Evolutionary conservation across 1,140 invertebrate genomes (phyloP), one percentile per base, ranked within the genome.

Genomic region (Coenobita brevimanus): DNA sequence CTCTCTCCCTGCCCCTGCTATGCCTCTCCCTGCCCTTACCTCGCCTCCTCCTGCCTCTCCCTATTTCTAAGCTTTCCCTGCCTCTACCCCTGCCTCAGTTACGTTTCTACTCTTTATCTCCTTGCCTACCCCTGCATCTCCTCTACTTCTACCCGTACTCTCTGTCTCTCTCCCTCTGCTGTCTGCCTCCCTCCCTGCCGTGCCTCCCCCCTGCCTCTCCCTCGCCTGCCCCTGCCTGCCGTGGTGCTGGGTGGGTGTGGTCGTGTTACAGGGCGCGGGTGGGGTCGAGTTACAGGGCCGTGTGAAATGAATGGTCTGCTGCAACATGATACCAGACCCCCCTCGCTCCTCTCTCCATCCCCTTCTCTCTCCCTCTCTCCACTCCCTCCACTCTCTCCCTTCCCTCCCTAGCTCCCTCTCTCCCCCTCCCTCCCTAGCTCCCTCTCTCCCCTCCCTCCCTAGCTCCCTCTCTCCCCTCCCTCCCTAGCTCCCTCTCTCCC

Each of bases 261-360:
- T 88, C 85, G 64, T 79, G 78, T 88, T 88, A 69, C 85, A 80
- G 24, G 36, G 76, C 78, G 85, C 41, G 50, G 85, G 67, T 54
- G 30, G 64, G 64, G 10, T 88, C 85, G 46, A 46, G 78, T 88
- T 80, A 80, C 85, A 71, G 78, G 76, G 76, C 78, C 85, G 85
- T 81, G 85, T 88, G 85, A 88, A 88, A 88, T 88, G 85, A 88
- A 88, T 88, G 85, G 85, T 30, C 85, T 50, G 46, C 4, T 57
- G 85, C 38, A 81, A 88, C 64, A 17, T 38, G 78, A 88, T 24
- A 88, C 85, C 78, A 1, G 8, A 15, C n/a, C 54, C 82, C 46
- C 33, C 54, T 38, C 71, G 38, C 79, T 0, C n/a, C 21, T 50
- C 41, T 2, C 41, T 43, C 15, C 17, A 3, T 33, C 50, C 17